phyloP scores from a whole-genome alignment of 2,113 vertebrate species.

The Tretioscincus oriximinensis region DNA sequence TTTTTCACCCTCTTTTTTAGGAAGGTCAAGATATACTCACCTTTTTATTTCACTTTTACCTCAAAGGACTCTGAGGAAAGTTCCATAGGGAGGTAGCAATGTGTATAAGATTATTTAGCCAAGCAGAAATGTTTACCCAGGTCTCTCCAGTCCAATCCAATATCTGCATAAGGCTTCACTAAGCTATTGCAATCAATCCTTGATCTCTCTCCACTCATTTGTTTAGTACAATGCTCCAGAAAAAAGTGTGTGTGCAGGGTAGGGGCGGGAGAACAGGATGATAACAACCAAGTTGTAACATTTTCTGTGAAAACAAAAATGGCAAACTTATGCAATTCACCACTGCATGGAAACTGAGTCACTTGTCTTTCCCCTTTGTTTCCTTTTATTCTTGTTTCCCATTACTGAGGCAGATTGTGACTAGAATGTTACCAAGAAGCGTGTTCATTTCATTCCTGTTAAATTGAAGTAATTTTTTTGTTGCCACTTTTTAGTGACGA shows the following conservation, averaged over 20 bases:
- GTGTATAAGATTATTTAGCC: neutral
- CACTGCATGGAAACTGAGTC: neutral
- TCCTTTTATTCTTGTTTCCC: neutral
- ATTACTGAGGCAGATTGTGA: slow-evolving; percentile 26
- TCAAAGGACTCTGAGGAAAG: neutral
- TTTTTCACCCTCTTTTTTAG: neutral
- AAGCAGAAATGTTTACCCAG: neutral
- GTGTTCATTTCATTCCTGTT: neutral
- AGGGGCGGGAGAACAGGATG: neutral
- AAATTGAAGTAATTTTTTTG: slow-evolving; percentile 15
- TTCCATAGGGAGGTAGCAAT: too few relatives aligned
- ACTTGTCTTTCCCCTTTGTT: neutral
- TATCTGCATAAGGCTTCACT: neutral
- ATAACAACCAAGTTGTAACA: neutral
- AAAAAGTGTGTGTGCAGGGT: neutral
- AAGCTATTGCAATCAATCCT: neutral
- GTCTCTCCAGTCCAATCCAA: neutral
- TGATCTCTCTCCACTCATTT: neutral
- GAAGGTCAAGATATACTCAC: too few relatives aligned
- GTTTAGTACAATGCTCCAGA: neutral
- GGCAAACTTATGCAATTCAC: slow-evolving; percentile 37
- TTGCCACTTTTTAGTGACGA: slow-evolving; percentile 6
- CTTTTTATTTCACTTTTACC: neutral
- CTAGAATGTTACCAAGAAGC: slow-evolving; percentile 26
- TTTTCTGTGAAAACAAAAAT: neutral